These are phyloP conservation scores for Clarias pachynema DNA, from an alignment of 2,797 vertebrate species.

Conservation along the genomic window DNA sequence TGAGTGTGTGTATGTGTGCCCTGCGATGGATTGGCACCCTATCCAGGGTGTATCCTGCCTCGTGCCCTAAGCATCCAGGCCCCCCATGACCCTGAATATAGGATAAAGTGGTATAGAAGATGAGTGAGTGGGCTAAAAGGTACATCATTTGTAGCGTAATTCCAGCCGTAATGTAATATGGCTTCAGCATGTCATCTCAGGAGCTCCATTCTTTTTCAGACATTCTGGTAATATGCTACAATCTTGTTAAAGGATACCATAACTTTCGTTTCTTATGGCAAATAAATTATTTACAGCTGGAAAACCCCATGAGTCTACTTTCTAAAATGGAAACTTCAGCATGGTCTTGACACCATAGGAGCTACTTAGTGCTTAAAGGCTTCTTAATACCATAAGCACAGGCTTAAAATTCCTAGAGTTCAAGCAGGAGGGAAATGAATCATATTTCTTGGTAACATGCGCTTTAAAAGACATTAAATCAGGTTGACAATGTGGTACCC, in stretches of 20 bases:
- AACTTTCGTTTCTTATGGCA: background rate
- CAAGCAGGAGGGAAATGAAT: background rate
- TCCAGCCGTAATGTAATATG: too few relatives aligned
- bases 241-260: background rate
- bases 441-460: background rate
- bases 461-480: background rate
- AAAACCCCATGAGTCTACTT: background rate
- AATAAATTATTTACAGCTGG: background rate
- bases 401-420: constrained; percentile 54
- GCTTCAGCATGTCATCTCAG: background rate
- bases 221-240: background rate
- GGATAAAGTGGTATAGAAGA: too few relatives aligned
- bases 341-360: constrained; percentile 58
- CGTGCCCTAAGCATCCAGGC: too few relatives aligned
- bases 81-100: too few relatives aligned
- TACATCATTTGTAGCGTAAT: background rate
- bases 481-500: too few relatives aligned
- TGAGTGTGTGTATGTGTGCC: too few relatives aligned
- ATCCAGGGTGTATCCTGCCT: too few relatives aligned
- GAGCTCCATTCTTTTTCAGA: background rate
- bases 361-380: constrained; percentile 12
- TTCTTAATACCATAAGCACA: constrained; percentile 61
- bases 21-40: too few relatives aligned
- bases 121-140: too few relatives aligned
- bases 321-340: constrained; percentile 10